Evolutionary conservation across 2,113 vertebrate species (phyloP).

Genomic region (Brachyistius frenatus): DNA sequence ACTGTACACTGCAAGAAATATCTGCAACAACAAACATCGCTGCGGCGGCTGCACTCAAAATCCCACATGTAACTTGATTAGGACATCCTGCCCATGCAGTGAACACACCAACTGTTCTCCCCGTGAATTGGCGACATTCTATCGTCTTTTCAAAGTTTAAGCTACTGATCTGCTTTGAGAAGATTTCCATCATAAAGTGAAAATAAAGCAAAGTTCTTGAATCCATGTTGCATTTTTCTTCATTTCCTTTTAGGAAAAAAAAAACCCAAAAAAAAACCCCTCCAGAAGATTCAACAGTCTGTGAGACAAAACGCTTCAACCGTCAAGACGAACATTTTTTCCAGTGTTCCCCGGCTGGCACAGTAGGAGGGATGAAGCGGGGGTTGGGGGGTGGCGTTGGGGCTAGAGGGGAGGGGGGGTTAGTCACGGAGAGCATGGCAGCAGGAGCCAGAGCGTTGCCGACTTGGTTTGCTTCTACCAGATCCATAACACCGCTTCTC

Average conservation of each 20-base stretch:
- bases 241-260: too few relatives aligned
- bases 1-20: conserved; percentile 65
- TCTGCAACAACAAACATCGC: conserved; percentile 1
- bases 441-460: conserved; percentile 45
- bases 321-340: conserved; percentile 41
- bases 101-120: neutral
- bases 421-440: conserved; percentile 69
- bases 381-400: neutral
- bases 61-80: neutral
- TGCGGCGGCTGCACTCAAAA: neutral
- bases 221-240: too few relatives aligned
- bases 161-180: too few relatives aligned
- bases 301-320: too few relatives aligned
- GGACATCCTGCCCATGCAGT: neutral
- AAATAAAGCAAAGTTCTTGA: too few relatives aligned
- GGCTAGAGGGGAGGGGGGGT: conserved; percentile 2
- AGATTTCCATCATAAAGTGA: too few relatives aligned
- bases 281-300: neutral
- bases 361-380: conserved; percentile 59
- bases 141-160: neutral
- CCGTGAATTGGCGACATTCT: neutral
- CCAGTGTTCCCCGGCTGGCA: conserved; percentile 59
- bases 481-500: conserved; percentile 29
- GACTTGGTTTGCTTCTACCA: conserved; percentile 49
- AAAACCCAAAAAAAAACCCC: too few relatives aligned